Conservation (phyloP, 2,113 vertebrate species). For the Heterochromis multidens region DNA sequence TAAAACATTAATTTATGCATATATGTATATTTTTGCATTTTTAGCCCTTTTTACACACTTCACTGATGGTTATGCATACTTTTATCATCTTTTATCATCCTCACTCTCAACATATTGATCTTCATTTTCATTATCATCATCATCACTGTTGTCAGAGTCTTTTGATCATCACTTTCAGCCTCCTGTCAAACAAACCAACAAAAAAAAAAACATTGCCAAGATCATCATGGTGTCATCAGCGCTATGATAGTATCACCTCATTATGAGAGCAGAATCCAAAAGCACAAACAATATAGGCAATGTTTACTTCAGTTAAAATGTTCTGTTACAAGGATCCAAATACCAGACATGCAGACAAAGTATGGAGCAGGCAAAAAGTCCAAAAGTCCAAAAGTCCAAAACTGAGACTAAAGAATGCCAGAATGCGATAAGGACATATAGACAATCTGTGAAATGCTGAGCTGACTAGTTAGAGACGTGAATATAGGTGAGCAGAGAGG, state of each 20-base stretch:
- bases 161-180: background rate
- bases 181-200: background rate
- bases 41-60: background rate
- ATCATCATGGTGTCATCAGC: background rate
- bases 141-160: background rate
- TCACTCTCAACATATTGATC: background rate
- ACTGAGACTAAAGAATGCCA: background rate
- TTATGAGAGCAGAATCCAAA: background rate
- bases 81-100: background rate
- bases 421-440: background rate
- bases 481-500: background rate
- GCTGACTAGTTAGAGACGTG: background rate
- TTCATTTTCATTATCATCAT: background rate
- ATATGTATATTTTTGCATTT: rapidly evolving
- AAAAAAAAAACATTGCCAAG: background rate
- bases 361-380: background rate
- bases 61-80: background rate
- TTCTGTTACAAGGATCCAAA: background rate
- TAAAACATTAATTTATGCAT: background rate
- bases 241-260: background rate
- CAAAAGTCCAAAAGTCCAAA: background rate
- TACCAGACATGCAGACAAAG: background rate
- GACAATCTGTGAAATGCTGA: background rate
- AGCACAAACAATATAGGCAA: background rate
- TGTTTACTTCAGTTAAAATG: background rate